Percentiles rank a stretch among this genome's conserved stretches.
Conservation (phyloP, 2,797 vertebrate genomes). For the Artibeus lituratus region DNA sequence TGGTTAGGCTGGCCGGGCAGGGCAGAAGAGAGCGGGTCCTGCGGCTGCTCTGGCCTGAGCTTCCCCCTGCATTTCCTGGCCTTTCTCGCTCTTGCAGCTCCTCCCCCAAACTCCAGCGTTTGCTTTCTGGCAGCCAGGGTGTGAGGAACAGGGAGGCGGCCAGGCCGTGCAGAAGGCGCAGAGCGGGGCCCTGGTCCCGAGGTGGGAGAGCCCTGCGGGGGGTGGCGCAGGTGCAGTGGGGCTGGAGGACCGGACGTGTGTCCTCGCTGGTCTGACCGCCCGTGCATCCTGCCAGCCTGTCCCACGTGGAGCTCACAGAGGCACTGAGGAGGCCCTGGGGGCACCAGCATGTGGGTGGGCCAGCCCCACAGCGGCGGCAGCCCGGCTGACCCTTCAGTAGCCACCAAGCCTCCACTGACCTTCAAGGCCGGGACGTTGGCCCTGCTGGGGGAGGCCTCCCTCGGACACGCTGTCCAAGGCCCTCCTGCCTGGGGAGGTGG, state of each 20-base stretch:
- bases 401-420: neutral
- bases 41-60: neutral
- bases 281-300: neutral
- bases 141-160: neutral
- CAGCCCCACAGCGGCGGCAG: neutral
- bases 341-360: accelerated
- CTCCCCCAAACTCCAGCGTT: too few species aligned
- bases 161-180: neutral
- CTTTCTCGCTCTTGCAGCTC: neutral
- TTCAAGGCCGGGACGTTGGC: neutral
- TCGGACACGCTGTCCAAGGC: neutral
- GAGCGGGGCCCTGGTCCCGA: too few species aligned
- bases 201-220: neutral
- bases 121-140: neutral
- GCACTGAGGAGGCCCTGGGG: neutral
- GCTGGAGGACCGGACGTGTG: neutral
- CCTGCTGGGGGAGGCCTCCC: neutral
- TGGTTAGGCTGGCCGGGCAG: accelerated
- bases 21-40: accelerated
- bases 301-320: neutral
- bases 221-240: accelerated
- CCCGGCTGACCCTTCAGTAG: accelerated
- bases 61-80: too few species aligned
- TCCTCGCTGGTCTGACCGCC: neutral
- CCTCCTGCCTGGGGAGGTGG: accelerated